A percentile compares a stretch with the other conserved stretches of the same genome.
These are phyloP conservation scores for Callipepla squamata DNA, from an alignment of 2,113 vertebrate genomes.

Conservation along the genomic window DNA sequence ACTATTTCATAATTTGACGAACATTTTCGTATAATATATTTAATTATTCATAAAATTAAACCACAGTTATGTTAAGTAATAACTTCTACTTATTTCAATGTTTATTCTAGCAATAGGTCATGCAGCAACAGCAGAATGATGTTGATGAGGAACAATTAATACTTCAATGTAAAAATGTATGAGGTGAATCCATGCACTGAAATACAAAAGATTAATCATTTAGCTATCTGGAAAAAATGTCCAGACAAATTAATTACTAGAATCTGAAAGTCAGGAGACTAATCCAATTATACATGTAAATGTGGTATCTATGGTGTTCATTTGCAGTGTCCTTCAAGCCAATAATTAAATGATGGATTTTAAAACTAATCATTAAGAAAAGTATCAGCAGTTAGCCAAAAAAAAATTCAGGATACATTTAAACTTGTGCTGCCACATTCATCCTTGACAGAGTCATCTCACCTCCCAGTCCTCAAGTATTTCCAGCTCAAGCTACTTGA, in stretches of 20 bases:
- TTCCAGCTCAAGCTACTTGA: not conserved
- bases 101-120: not conserved
- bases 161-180: slow-evolving; percentile 54
- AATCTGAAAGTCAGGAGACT: slow-evolving; percentile 72
- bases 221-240: slow-evolving; percentile 41
- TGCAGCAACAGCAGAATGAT: not conserved
- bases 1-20: slow-evolving; percentile 55
- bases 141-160: slow-evolving; percentile 27
- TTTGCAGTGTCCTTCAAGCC: slow-evolving; percentile 69
- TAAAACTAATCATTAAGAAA: slow-evolving; percentile 70
- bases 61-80: not conserved
- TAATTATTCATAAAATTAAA: slow-evolving; percentile 45
- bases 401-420: slow-evolving; percentile 5
- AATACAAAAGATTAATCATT: slow-evolving; percentile 66
- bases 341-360: slow-evolving; percentile 76
- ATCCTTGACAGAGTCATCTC: not conserved
- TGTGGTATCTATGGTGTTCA: slow-evolving; percentile 39
- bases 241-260: slow-evolving; percentile 70
- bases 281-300: slow-evolving; percentile 78
- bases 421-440: not conserved
- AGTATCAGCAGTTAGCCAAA: slow-evolving; percentile 14
- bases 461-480: not conserved
- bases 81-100: slow-evolving; percentile 24
- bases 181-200: slow-evolving; percentile 24
- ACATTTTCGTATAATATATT: not conserved